Percentiles rank a stretch among this genome's conserved stretches.
Conservation (phyloP, 2,113 vertebrate species). For the Elgaria multicarinata region DNA sequence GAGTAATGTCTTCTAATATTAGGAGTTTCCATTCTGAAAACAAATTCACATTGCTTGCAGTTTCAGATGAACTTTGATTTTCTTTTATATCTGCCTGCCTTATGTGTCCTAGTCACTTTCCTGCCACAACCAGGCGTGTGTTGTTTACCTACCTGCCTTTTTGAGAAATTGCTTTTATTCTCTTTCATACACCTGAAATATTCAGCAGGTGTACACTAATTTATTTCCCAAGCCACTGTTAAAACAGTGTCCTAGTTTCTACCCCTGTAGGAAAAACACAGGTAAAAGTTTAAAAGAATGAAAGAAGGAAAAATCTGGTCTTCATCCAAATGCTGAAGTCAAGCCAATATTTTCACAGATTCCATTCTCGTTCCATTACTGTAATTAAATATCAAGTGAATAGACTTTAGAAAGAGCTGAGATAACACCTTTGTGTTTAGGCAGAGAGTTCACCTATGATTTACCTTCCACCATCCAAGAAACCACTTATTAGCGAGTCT, state of each 20-base stretch:
- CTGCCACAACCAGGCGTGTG: not conserved
- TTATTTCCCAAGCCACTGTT: slow-evolving; percentile 33
- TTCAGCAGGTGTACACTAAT: slow-evolving; percentile 8
- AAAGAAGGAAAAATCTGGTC: not conserved
- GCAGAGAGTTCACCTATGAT: slow-evolving; percentile 32
- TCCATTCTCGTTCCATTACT: not conserved
- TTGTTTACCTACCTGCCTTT: not conserved
- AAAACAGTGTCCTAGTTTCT: slow-evolving; percentile 7
- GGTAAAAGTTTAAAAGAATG: not conserved
- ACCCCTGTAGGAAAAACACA: slow-evolving; percentile 14
- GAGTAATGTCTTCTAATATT: not conserved
- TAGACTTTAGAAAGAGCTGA: slow-evolving; percentile 25
- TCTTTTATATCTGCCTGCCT: slow-evolving; percentile 21
- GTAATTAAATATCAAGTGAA: slow-evolving; percentile 40
- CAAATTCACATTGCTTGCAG: not conserved
- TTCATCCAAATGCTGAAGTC: slow-evolving; percentile 42
- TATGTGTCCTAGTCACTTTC: slow-evolving; percentile 4
- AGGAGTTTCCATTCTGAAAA: slow-evolving; percentile 21
- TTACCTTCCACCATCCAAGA: slow-evolving; percentile 37
- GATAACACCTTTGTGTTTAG: slow-evolving; percentile 40
- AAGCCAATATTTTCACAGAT: not conserved
- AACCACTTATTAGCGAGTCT: slow-evolving; percentile 46
- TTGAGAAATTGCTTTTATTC: slow-evolving; percentile 20
- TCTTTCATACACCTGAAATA: slow-evolving; percentile 31
- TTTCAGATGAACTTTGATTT: not conserved